Conservation (phyloP, 2,113 vertebrate species). For the Stomatorhinus ivindoensis region DNA sequence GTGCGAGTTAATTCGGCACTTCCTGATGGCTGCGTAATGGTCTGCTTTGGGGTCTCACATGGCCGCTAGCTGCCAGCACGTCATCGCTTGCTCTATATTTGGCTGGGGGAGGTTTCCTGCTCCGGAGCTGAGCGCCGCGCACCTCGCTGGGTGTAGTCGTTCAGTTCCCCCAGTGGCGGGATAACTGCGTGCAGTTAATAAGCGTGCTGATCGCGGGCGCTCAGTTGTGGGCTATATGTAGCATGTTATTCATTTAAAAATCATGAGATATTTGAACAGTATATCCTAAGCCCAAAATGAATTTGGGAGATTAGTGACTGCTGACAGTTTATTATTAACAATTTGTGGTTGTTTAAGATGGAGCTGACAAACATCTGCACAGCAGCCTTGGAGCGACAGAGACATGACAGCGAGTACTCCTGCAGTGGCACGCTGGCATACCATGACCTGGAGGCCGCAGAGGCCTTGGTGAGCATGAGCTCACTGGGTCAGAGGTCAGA, state of each 20-base stretch:
- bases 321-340: background rate
- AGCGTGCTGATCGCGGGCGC: conserved; percentile 20
- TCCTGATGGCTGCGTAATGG: conserved; percentile 8
- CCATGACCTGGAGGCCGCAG: conserved; percentile 88
- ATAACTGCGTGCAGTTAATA: conserved; percentile 30
- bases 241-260: background rate
- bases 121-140: conserved; percentile 26
- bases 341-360: conserved; percentile 50
- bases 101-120: conserved; percentile 48
- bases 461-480: conserved; percentile 95
- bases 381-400: conserved; percentile 64
- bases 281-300: background rate
- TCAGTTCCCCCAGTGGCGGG: conserved; percentile 21
- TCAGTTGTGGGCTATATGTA: background rate
- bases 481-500: conserved; percentile 82
- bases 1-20: background rate
- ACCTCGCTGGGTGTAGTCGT: conserved; percentile 36
- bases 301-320: background rate
- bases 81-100: conserved; percentile 41
- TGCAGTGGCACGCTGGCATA: conserved; percentile 69
- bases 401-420: conserved; percentile 68
- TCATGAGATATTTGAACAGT: background rate
- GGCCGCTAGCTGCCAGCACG: conserved; percentile 26
- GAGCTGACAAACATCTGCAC: conserved; percentile 66
- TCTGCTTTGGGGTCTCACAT: conserved; percentile 28